Evolutionary conservation across 2,113 vertebrate genomes (phyloP).

Genomic region (Lontra canadensis): DNA sequence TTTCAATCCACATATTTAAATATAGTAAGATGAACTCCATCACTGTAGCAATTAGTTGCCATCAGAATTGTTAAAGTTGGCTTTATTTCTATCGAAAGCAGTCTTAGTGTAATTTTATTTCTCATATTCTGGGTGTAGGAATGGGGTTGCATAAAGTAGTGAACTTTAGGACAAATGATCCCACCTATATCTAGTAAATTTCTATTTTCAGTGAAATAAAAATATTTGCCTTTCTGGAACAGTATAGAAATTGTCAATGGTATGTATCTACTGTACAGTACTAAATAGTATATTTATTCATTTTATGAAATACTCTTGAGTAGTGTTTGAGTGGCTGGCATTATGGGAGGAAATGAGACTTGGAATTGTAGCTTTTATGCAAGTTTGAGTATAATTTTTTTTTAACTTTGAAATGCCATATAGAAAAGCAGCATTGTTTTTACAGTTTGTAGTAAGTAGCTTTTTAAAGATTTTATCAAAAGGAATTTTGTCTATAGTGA

Average conservation of each 20-base stretch:
- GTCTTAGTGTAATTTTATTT: neutral
- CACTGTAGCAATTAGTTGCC: neutral
- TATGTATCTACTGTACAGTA: conserved; percentile 56
- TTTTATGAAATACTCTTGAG: neutral
- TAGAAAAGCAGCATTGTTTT: conserved; percentile 54
- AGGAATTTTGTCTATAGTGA: conserved; percentile 66
- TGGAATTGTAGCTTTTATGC: conserved; percentile 19
- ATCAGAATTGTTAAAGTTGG: conserved; percentile 20
- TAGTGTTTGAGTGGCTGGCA: neutral
- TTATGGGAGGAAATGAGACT: conserved; percentile 3
- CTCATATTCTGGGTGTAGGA: neutral
- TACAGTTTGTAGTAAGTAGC: conserved; percentile 71
- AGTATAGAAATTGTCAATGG: neutral
- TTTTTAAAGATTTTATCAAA: conserved; percentile 73
- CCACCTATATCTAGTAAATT: neutral
- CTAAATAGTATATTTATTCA: conserved; percentile 30
- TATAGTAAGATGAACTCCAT: neutral
- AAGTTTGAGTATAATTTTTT: conserved; percentile 35
- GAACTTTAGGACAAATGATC: conserved; percentile 22
- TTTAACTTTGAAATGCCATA: conserved; percentile 52
- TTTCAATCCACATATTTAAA: neutral
- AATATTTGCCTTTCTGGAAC: conserved; percentile 35
- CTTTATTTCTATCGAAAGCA: conserved; percentile 36
- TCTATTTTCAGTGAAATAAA: conserved; percentile 48
- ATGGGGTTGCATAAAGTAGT: neutral